Percentiles rank a stretch among this genome's conserved stretches.
Conservation (phyloP, 2,888 invertebrate genomes). For the Tipula vernalis region DNA sequence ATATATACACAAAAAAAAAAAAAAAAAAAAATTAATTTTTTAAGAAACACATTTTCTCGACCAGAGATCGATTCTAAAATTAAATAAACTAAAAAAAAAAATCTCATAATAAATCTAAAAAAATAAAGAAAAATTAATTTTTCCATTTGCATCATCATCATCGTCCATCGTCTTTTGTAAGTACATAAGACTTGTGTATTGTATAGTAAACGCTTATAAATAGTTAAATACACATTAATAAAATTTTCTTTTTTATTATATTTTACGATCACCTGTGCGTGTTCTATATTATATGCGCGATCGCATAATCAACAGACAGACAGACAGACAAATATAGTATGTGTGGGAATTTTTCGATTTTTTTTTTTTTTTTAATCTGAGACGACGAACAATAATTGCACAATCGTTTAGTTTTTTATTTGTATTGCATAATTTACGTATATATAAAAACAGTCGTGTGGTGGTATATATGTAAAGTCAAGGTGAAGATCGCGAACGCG, state of each 20-base stretch:
- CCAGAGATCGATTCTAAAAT: neutral
- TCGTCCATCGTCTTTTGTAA: neutral
- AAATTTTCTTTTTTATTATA: neutral
- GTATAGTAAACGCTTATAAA: neutral
- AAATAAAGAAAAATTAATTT: neutral
- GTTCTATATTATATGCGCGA: neutral
- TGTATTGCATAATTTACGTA: neutral
- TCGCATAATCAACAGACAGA: neutral
- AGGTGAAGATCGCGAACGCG: neutral
- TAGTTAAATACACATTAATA: neutral
- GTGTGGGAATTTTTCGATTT: neutral
- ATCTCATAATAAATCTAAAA: neutral
- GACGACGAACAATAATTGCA: neutral
- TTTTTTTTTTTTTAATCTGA: neutral
- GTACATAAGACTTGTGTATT: neutral
- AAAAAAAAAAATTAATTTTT: neutral
- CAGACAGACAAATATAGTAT: neutral
- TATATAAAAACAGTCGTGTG: no score
- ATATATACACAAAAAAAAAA: no score
- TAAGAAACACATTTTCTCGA: neutral
- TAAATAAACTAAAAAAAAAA: neutral
- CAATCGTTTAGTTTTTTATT: neutral
- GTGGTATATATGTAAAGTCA: neutral
- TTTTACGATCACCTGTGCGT: neutral
- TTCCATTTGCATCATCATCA: neutral